These are phyloP conservation scores for Amblyjoppa proteus DNA, from an alignment of 2,888 invertebrate genomes.

Conservation along the genomic window DNA sequence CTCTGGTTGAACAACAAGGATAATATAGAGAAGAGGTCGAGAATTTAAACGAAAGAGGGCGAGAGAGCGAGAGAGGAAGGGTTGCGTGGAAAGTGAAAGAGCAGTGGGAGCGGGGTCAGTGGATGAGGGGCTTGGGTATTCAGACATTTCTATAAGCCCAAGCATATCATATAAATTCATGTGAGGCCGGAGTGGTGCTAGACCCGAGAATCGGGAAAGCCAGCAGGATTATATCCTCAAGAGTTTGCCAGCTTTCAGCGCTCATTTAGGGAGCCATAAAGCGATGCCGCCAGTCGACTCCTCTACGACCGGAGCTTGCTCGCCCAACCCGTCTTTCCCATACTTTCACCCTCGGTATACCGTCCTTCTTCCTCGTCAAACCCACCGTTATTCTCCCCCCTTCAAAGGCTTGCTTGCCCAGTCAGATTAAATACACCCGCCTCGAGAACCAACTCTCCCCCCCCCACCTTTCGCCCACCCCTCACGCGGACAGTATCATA, in stretches of 20 bases:
- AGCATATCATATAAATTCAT: conserved; percentile 76
- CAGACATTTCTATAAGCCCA: conserved; percentile 65
- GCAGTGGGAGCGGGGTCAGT: conserved; percentile 61
- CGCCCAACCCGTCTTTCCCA: conserved; percentile 30
- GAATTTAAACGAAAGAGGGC: not conserved
- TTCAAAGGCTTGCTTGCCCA: conserved; percentile 57
- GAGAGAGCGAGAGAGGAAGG: not conserved
- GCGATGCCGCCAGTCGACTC: conserved; percentile 67
- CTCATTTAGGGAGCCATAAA: conserved; percentile 79
- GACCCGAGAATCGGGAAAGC: conserved; percentile 75
- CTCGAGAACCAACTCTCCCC: not conserved
- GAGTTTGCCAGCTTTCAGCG: conserved; percentile 82
- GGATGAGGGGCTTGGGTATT: conserved; percentile 61
- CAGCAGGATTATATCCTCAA: conserved; percentile 81
- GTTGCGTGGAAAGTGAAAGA: conserved; percentile 23
- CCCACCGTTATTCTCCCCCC: conserved; percentile 38
- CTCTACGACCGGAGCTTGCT: conserved; percentile 45
- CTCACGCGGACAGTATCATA: conserved; percentile 2
- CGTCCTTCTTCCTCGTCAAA: conserved; percentile 21
- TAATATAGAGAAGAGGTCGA: not conserved
- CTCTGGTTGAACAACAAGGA: conserved; percentile 15
- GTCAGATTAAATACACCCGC: conserved; percentile 58
- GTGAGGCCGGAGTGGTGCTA: conserved; percentile 67
- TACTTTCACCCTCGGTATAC: conserved; percentile 8
- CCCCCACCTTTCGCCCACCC: not conserved